These are phyloP conservation scores for Acronicta alni DNA, from an alignment of 2,888 invertebrate genomes.

Conservation along the genomic window DNA sequence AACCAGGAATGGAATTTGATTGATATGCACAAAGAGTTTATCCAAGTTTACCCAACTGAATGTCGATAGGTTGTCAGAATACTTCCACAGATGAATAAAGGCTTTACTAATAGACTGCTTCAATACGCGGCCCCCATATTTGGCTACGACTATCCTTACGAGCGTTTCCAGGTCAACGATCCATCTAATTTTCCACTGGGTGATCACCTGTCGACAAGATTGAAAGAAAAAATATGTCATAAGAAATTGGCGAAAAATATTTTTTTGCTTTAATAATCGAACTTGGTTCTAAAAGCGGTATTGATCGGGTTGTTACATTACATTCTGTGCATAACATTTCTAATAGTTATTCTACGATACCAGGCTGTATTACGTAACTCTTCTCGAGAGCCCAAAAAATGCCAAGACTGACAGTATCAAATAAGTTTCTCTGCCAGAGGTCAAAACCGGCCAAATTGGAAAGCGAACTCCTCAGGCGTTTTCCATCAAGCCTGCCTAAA, in stretches of 20 bases:
- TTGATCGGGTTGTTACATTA: constrained; percentile 4
- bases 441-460: constrained; percentile 42
- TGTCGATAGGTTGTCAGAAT: constrained; percentile 3
- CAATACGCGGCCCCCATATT: constrained; percentile 17
- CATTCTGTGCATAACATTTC: not conserved
- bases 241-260: constrained; percentile 19
- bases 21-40: too few relatives aligned
- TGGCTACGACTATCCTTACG: too few relatives aligned
- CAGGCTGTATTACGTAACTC: constrained; percentile 11
- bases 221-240: constrained; percentile 29
- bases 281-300: constrained; percentile 17
- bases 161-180: constrained; percentile 44
- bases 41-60: not conserved
- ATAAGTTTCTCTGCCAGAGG: constrained; percentile 36
- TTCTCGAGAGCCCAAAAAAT: constrained; percentile 23
- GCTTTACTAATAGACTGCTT: constrained; percentile 22
- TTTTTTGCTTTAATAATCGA: not conserved
- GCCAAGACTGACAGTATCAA: constrained; percentile 25
- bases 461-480: constrained; percentile 42
- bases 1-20: not conserved
- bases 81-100: constrained; percentile 6
- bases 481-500: constrained; percentile 55
- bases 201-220: constrained; percentile 42
- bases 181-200: constrained; percentile 47
- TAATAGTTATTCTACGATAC: not conserved